These are phyloP conservation scores for Phragmatobia fuliginosa DNA, from an alignment of 2,888 invertebrate species.

Conservation along the genomic window DNA sequence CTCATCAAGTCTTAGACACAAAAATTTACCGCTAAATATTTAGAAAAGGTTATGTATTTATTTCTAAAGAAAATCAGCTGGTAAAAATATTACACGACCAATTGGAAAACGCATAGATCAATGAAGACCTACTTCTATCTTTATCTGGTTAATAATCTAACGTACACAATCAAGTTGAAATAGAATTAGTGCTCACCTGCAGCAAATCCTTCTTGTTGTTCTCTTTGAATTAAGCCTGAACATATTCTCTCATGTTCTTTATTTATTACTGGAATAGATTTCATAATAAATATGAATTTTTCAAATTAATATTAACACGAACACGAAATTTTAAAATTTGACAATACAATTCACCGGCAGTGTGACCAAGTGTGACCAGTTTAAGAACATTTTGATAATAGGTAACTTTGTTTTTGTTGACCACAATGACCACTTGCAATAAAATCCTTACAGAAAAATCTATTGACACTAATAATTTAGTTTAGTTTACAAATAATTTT, in stretches of 20 bases:
- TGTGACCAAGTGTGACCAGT: background rate
- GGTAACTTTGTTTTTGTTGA: no score
- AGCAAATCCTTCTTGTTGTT: slow-evolving; percentile 64
- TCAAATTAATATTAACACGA: background rate
- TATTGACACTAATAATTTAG: no score
- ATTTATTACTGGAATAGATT: slow-evolving; percentile 32
- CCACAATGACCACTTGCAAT: no score
- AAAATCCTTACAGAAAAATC: no score
- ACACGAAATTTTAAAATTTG: slow-evolving; percentile 13
- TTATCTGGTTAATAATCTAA: slow-evolving; percentile 48
- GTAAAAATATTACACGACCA: slow-evolving; percentile 38
- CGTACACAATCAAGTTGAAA: slow-evolving; percentile 26
- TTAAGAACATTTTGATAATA: background rate
- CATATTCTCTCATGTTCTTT: slow-evolving; percentile 47
- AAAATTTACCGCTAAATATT: background rate
- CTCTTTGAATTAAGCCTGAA: slow-evolving; percentile 52
- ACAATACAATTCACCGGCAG: background rate
- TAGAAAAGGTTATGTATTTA: slow-evolving; percentile 6
- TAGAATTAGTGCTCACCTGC: slow-evolving; percentile 57
- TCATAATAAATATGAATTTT: slow-evolving; percentile 42
- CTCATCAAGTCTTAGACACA: background rate
- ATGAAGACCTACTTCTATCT: background rate
- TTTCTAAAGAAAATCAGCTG: slow-evolving; percentile 51
- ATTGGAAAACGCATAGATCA: slow-evolving; percentile 29
- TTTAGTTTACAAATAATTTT: no score